Conservation (phyloP, 2,888 invertebrate genomes). For the Dusona sp. region DNA sequence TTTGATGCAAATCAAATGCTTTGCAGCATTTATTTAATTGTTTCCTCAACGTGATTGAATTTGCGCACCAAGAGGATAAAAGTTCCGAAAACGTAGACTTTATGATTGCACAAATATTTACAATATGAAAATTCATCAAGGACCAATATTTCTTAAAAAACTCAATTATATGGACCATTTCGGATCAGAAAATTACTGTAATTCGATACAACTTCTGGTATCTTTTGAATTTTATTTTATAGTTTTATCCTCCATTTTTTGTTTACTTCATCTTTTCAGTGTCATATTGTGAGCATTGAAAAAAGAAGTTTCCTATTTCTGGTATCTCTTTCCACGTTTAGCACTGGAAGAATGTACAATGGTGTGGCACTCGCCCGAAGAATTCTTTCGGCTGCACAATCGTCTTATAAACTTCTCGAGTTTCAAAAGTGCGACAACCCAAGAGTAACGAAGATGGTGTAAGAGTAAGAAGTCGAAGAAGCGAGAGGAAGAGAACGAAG, state of each 20-base stretch:
- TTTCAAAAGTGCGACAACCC: slow-evolving; percentile 49
- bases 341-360: slow-evolving; percentile 54
- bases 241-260: slow-evolving; percentile 21
- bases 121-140: neutral
- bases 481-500: slow-evolving; percentile 15
- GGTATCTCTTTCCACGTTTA: slow-evolving; percentile 51
- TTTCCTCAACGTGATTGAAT: neutral
- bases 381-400: slow-evolving; percentile 62
- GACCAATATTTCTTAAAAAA: neutral
- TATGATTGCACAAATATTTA: neutral
- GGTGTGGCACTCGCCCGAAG: slow-evolving; percentile 50
- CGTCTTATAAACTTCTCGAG: slow-evolving; percentile 68
- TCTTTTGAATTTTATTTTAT: slow-evolving; percentile 4
- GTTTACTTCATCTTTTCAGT: neutral
- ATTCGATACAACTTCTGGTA: neutral
- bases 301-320: slow-evolving; percentile 51
- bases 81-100: neutral
- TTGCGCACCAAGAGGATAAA: neutral
- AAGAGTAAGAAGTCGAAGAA: slow-evolving; percentile 31
- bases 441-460: slow-evolving; percentile 37
- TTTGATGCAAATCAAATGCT: slow-evolving; percentile 17
- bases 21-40: neutral
- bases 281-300: slow-evolving; percentile 34
- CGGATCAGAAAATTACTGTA: neutral
- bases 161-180: neutral